Conservation (phyloP, 2,888 invertebrate species). For the Luffia ferchaultella region DNA sequence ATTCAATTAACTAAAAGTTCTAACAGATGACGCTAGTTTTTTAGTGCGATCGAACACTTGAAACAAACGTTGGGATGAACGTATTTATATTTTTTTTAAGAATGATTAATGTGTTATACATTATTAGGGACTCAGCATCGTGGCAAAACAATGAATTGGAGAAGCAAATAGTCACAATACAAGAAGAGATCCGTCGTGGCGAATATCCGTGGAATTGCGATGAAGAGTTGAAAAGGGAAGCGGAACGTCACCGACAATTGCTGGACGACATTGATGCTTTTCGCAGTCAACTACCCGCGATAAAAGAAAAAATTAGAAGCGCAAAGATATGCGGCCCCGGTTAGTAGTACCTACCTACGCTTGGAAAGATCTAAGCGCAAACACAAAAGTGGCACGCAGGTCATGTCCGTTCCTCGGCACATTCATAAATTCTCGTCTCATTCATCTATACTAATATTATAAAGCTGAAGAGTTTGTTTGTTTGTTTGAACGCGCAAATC, state of each 20-base stretch:
- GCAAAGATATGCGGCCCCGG: constrained; percentile 57
- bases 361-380: too few species aligned
- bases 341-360: constrained; percentile 23
- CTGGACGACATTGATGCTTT: constrained; percentile 44
- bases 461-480: too few species aligned
- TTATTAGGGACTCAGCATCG: constrained; percentile 45
- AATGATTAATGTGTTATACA: background rate
- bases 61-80: background rate
- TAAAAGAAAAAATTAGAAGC: constrained; percentile 51
- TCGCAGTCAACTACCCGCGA: constrained; percentile 39
- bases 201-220: constrained; percentile 54
- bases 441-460: too few species aligned
- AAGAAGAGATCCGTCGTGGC: constrained; percentile 46
- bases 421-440: too few species aligned
- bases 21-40: background rate
- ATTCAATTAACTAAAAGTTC: background rate
- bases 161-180: constrained; percentile 47
- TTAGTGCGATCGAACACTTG: background rate
- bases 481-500: too few species aligned
- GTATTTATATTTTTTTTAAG: background rate
- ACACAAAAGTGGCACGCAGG: too few species aligned
- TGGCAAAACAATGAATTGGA: constrained; percentile 58
- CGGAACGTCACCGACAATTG: constrained; percentile 39
- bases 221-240: constrained; percentile 42
- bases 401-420: too few species aligned